These are phyloP conservation scores for Dendrolimus houi DNA, from an alignment of 2,888 invertebrate genomes.

Conservation along the genomic window DNA sequence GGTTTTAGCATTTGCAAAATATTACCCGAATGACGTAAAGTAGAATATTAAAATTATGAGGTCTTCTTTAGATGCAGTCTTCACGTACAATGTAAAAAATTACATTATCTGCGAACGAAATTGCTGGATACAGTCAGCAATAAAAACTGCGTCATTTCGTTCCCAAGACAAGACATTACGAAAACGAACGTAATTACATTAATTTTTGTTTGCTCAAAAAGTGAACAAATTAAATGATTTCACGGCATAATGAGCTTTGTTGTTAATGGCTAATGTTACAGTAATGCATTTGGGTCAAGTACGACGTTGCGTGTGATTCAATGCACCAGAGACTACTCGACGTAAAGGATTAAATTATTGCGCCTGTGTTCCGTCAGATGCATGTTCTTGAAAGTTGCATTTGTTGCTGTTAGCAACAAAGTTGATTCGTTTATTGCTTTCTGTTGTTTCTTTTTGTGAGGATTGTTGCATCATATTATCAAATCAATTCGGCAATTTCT, in stretches of 20 bases:
- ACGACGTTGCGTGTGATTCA: background rate
- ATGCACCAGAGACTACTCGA: background rate
- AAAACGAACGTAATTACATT: background rate
- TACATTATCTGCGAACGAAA: too few species aligned
- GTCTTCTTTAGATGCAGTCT: too few species aligned
- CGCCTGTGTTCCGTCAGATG: background rate
- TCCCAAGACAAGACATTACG: background rate
- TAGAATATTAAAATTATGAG: too few species aligned
- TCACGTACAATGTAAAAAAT: too few species aligned
- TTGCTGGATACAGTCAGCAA: too few species aligned
- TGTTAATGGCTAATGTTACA: background rate
- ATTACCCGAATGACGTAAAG: too few species aligned
- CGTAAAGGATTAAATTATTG: background rate
- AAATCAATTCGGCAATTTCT: too few species aligned
- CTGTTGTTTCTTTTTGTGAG: too few species aligned
- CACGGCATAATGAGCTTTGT: background rate
- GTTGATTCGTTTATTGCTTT: too few species aligned
- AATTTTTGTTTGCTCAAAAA: background rate
- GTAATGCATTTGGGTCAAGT: background rate
- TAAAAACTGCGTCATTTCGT: background rate
- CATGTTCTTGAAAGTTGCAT: background rate
- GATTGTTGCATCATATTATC: too few species aligned
- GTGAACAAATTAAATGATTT: background rate
- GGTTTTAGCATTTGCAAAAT: too few species aligned
- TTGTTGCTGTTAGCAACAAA: too few species aligned